Percentiles rank a stretch among this genome's conserved stretches.
Evolutionary conservation across 2,888 invertebrate species (phyloP).

Genomic region (Apoda limacodes): DNA sequence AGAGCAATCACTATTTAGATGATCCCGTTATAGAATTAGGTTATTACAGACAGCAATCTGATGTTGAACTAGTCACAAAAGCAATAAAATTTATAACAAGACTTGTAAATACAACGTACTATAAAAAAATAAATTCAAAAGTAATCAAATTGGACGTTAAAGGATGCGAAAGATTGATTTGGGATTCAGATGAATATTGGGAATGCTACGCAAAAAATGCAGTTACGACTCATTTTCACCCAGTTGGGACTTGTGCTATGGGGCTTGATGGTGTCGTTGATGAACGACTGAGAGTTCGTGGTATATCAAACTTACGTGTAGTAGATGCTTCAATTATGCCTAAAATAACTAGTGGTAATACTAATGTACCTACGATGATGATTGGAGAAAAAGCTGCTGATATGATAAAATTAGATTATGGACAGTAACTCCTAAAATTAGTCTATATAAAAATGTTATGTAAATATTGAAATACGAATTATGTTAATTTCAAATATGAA

Average conservation of each 20-base stretch:
- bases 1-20: conserved; percentile 25
- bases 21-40: conserved; percentile 23
- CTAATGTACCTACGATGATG: conserved; percentile 68
- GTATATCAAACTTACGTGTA: conserved; percentile 63
- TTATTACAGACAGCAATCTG: conserved; percentile 22
- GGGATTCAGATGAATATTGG: conserved; percentile 29
- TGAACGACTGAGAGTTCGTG: conserved; percentile 38
- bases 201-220: conserved; percentile 27
- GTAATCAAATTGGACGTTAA: conserved; percentile 19
- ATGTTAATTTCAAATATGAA: too few species aligned
- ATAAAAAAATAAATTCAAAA: conserved; percentile 13
- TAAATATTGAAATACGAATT: too few species aligned
- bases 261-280: conserved; percentile 27
- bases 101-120: conserved; percentile 17
- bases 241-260: conserved; percentile 30
- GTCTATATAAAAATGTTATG: too few species aligned
- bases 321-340: conserved; percentile 73
- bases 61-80: conserved; percentile 18
- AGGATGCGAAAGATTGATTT: conserved; percentile 22
- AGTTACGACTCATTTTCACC: conserved; percentile 26
- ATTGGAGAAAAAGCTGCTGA: too few species aligned
- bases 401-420: too few species aligned
- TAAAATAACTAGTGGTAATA: conserved; percentile 65
- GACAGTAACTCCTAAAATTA: too few species aligned
- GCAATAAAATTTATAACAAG: conserved; percentile 16